Evolutionary conservation across 2,113 vertebrate genomes (phyloP).

Genomic region (Tylochromis polylepis): DNA sequence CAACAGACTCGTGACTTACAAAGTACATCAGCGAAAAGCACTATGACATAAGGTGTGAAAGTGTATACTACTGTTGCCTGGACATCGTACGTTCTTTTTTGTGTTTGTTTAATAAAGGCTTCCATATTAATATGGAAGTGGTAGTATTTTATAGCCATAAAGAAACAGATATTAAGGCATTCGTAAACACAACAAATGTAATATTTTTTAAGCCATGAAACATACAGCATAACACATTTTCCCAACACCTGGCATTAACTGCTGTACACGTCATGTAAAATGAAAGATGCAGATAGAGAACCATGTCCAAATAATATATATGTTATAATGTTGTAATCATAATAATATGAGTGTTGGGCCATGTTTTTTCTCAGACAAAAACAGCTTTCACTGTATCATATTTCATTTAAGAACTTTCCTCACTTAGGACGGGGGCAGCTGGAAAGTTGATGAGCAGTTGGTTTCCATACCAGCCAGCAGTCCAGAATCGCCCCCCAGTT

Average conservation of each 20-base stretch:
- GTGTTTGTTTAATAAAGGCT: not conserved
- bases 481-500: not conserved
- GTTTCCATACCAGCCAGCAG: not conserved
- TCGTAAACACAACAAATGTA: not conserved
- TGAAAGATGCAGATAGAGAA: not conserved
- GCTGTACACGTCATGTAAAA: not conserved
- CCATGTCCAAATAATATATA: not conserved
- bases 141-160: not conserved
- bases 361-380: not conserved
- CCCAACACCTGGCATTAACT: not conserved
- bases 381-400: not conserved
- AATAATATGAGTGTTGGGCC: not conserved
- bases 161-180: not conserved
- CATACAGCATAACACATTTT: not conserved
- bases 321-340: not conserved
- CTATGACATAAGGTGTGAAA: not conserved
- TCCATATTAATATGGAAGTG: not conserved
- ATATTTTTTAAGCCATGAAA: not conserved
- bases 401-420: not conserved
- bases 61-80: not conserved
- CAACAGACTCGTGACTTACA: not conserved
- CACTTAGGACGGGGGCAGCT: not conserved
- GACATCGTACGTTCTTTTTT: fast-evolving
- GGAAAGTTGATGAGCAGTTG: not conserved
- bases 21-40: not conserved